A percentile compares a stretch with the other conserved stretches of the same genome.
phyloP scores from a whole-genome alignment of 2,113 vertebrate genomes.

The Plecturocebus donacophilus region DNA sequence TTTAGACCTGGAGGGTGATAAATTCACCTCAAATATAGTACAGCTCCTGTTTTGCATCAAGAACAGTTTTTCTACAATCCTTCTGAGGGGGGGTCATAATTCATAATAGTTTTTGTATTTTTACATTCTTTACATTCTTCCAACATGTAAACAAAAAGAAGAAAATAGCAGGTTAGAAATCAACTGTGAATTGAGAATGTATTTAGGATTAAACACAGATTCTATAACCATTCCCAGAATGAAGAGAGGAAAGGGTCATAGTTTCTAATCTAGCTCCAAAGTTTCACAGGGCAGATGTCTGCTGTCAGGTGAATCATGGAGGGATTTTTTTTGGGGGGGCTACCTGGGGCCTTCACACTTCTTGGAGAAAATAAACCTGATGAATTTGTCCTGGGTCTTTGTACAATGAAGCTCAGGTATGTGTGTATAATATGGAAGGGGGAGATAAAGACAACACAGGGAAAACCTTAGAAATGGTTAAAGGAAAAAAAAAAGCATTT shows the following conservation, averaged over 20 bases:
- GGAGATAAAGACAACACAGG: background rate
- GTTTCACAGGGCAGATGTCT: constrained; percentile 22
- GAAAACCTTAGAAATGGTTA: constrained; percentile 39
- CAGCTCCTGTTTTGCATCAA: background rate
- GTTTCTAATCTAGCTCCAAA: constrained; percentile 37
- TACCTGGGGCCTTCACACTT: background rate
- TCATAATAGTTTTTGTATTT: constrained; percentile 29
- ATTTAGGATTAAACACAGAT: constrained; percentile 30
- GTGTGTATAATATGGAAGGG: background rate
- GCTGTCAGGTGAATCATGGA: background rate
- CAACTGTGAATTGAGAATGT: constrained; percentile 15
- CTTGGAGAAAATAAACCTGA: constrained; percentile 14
- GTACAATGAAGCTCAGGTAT: background rate
- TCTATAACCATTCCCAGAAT: background rate
- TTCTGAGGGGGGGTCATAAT: background rate
- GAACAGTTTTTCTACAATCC: constrained; percentile 18
- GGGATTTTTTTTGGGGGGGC: background rate
- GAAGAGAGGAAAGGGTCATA: background rate
- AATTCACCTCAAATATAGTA: background rate
- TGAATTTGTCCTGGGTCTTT: background rate
- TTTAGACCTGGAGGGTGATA: background rate
- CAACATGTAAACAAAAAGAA: background rate
- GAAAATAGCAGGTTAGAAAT: background rate
- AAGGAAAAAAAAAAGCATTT: background rate
- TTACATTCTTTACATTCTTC: constrained; percentile 29